Percentiles rank a stretch among this genome's conserved stretches.
These are phyloP conservation scores for Muschampia plurimacula DNA, from an alignment of 2,888 invertebrate species.

Conservation along the genomic window DNA sequence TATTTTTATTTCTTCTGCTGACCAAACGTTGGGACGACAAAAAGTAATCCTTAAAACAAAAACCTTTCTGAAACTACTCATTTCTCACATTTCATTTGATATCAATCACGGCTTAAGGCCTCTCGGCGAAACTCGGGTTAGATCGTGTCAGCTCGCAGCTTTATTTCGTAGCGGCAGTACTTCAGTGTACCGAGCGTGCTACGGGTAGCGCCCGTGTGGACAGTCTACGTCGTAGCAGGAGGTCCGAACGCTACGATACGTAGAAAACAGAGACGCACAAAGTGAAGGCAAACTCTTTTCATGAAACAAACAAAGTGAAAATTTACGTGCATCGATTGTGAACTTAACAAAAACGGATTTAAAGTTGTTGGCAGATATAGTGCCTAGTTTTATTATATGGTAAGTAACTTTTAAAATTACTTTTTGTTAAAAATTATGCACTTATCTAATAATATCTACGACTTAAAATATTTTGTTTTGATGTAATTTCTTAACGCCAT, in stretches of 20 bases:
- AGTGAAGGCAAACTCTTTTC: slow-evolving; percentile 47
- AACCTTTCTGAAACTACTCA: slow-evolving; percentile 77
- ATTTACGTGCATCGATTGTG: slow-evolving; percentile 58
- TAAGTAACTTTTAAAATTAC: slow-evolving; percentile 53
- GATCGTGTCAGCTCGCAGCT: slow-evolving; percentile 68
- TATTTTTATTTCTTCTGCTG: neutral
- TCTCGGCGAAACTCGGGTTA: slow-evolving; percentile 67
- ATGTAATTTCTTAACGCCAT: no score
- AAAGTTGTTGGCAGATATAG: slow-evolving; percentile 49
- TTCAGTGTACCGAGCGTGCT: slow-evolving; percentile 73
- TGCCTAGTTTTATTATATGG: slow-evolving; percentile 67
- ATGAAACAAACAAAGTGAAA: slow-evolving; percentile 47
- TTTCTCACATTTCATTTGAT: slow-evolving; percentile 85
- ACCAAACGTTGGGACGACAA: slow-evolving; percentile 49
- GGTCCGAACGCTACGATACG: slow-evolving; percentile 59
- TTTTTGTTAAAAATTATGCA: neutral
- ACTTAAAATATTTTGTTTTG: no score
- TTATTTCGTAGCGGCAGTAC: slow-evolving; percentile 64
- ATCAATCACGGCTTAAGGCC: slow-evolving; percentile 82
- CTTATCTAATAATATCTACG: no score
- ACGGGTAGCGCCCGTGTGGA: slow-evolving; percentile 70
- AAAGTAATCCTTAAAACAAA: slow-evolving; percentile 81
- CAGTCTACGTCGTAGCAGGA: slow-evolving; percentile 62
- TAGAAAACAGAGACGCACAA: slow-evolving; percentile 40
- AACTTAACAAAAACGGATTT: slow-evolving; percentile 58